Conservation (phyloP, 2,113 vertebrate genomes). For the Pavo muticus region DNA sequence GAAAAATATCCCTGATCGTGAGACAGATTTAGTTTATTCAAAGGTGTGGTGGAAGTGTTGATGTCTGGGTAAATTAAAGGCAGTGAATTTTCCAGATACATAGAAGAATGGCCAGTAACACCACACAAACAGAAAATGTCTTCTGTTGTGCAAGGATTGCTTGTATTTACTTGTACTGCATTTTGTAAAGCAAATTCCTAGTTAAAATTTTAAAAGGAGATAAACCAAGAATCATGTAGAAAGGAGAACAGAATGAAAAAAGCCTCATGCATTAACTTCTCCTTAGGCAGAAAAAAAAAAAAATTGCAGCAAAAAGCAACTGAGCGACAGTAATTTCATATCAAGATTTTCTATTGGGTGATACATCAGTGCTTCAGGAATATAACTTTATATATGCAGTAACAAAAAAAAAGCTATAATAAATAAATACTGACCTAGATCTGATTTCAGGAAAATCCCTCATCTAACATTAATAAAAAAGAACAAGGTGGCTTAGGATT, state of each 20-base stretch:
- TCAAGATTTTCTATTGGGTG: background rate
- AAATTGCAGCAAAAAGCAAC: background rate
- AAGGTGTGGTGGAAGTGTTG: background rate
- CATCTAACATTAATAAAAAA: background rate
- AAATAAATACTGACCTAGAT: background rate
- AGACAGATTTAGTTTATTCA: background rate
- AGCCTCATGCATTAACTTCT: background rate
- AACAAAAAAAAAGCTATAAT: background rate
- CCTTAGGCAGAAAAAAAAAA: background rate
- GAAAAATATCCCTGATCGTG: background rate
- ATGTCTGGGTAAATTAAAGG: background rate
- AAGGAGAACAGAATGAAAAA: background rate
- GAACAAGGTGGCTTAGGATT: background rate
- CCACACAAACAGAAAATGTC: background rate
- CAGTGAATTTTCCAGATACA: background rate
- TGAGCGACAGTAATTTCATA: background rate
- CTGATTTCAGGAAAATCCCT: constrained; percentile 5
- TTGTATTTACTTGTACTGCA: background rate
- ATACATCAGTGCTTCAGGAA: background rate
- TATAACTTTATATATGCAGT: background rate
- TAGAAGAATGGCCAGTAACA: background rate
- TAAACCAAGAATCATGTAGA: background rate
- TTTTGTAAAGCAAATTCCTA: constrained; percentile 4
- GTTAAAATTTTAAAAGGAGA: background rate
- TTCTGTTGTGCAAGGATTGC: background rate